phyloP scores from a whole-genome alignment of 2,888 invertebrate species.

The Luperina testacea region DNA sequence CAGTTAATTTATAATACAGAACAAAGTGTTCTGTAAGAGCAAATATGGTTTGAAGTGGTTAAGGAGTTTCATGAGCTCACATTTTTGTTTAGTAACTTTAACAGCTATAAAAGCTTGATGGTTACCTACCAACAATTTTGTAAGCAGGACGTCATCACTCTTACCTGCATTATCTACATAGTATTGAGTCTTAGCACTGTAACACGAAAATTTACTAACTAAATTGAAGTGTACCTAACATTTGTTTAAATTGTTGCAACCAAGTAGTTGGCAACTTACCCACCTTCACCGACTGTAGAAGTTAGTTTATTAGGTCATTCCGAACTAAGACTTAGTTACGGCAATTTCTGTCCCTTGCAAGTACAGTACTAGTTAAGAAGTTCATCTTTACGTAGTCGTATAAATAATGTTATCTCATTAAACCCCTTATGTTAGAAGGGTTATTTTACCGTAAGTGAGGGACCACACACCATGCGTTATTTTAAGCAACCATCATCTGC shows the following conservation, averaged over 20 bases:
- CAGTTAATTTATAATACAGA: conserved; percentile 25
- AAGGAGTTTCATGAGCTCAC: neutral
- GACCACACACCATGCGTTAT: conserved; percentile 5
- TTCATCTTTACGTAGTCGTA: conserved; percentile 5
- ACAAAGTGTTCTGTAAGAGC: conserved; percentile 15
- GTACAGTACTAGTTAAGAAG: neutral
- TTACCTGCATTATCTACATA: too few relatives aligned
- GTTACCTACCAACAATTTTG: neutral
- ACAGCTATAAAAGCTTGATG: neutral
- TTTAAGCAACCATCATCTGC: neutral
- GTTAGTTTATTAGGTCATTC: neutral
- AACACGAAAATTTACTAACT: too few relatives aligned
- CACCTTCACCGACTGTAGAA: neutral
- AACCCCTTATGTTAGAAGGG: conserved; percentile 7
- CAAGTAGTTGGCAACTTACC: neutral
- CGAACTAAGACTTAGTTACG: neutral
- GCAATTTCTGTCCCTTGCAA: neutral
- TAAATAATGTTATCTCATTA: conserved; percentile 11
- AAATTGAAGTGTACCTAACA: neutral
- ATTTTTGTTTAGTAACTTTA: neutral
- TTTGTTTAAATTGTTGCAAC: neutral
- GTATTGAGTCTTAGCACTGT: neutral
- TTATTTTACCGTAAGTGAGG: neutral
- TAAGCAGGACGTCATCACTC: neutral
- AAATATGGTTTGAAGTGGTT: neutral